phyloP scores from a whole-genome alignment of 2,113 vertebrate species.

The Patagioenas fasciata region DNA sequence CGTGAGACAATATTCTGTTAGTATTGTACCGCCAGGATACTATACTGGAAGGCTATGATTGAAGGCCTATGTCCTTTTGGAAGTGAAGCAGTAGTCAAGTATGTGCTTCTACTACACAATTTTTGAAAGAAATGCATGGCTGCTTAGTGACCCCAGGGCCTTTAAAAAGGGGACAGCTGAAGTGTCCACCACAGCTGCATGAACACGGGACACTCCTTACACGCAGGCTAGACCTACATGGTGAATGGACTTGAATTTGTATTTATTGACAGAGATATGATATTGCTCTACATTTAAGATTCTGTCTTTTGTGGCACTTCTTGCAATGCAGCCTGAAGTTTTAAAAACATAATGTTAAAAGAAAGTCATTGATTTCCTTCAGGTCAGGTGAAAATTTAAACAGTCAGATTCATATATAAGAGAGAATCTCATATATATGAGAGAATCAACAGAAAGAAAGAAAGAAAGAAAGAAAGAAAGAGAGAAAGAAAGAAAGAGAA shows the following conservation, averaged over 20 bases:
- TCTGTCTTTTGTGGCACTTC: background rate
- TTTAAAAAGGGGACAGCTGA: background rate
- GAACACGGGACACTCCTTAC: background rate
- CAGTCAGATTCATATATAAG: background rate
- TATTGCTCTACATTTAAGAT: background rate
- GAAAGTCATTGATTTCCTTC: background rate
- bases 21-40: background rate
- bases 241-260: background rate
- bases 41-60: background rate
- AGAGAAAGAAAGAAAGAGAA: background rate
- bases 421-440: background rate
- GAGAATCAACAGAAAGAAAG: background rate
- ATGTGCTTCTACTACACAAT: background rate
- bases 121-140: background rate
- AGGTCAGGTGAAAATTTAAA: background rate
- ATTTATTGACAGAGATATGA: background rate
- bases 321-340: background rate
- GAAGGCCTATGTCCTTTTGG: background rate
- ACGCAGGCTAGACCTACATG: rapidly evolving
- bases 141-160: too few species aligned
- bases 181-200: background rate
- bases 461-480: background rate
- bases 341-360: background rate
- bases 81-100: background rate
- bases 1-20: background rate